These are phyloP conservation scores for Aphelenchoides avenae DNA, from an alignment of 1,140 invertebrate genomes.

Conservation along the genomic window DNA sequence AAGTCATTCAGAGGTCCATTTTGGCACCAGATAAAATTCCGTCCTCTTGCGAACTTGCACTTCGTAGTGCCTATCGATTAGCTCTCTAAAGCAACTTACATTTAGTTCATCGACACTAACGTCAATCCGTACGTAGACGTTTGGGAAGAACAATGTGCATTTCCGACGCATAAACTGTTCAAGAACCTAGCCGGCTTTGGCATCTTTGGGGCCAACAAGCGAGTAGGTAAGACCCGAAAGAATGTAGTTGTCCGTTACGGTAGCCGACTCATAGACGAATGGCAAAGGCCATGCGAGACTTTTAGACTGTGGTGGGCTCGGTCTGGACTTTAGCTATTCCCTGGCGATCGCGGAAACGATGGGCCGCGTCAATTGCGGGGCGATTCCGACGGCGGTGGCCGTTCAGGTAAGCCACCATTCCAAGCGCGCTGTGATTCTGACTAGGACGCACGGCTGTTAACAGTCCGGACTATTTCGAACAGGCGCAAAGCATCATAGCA, in stretches of 20 bases:
- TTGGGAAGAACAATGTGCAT: constrained; percentile 64
- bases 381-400: constrained; percentile 65
- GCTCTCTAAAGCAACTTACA: no score
- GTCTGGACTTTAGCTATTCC: constrained; percentile 66
- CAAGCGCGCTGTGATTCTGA: no score
- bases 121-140: constrained; percentile 67
- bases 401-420: constrained; percentile 68
- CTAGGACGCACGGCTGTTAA: no score
- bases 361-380: constrained; percentile 64
- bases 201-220: constrained; percentile 65
- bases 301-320: constrained; percentile 67
- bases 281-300: no score
- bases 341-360: constrained; percentile 66
- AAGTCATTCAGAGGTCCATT: no score
- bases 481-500: no score
- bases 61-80: no score
- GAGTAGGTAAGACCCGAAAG: constrained; percentile 60
- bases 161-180: constrained; percentile 65
- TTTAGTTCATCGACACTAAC: constrained; percentile 63
- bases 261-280: no score
- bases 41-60: no score
- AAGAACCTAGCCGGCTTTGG: constrained; percentile 66
- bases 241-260: constrained; percentile 5
- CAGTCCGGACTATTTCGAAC: no score
- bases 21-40: no score